Percentiles rank a stretch among this genome's conserved stretches.
Conservation (phyloP, 2,797 vertebrate species). For the Halcyon badia region DNA sequence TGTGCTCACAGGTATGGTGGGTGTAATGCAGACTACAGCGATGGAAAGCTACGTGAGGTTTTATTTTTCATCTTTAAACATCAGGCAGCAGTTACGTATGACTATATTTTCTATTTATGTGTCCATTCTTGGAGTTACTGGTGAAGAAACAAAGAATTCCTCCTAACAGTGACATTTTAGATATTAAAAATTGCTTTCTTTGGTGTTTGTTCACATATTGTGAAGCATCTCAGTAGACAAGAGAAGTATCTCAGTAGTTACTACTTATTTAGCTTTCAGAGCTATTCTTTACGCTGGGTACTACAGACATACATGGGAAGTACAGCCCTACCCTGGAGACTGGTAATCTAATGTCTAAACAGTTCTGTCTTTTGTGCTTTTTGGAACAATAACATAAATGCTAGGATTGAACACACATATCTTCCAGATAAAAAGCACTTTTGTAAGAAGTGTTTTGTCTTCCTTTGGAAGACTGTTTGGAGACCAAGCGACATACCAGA, state of each 20-base stretch:
- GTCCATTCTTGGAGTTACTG: background rate
- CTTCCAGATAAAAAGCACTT: background rate
- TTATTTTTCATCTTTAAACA: background rate
- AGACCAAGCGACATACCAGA: background rate
- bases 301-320: background rate
- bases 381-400: background rate
- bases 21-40: background rate
- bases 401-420: background rate
- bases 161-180: background rate
- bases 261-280: background rate
- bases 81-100: background rate
- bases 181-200: background rate
- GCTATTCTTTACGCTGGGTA: background rate
- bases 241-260: background rate
- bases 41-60: background rate
- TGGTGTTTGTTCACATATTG: background rate
- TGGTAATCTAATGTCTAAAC: background rate
- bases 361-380: slow-evolving; percentile 2
- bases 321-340: background rate
- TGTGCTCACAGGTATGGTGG: background rate
- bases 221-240: background rate
- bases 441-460: background rate
- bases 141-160: background rate
- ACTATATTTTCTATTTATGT: background rate
- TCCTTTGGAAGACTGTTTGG: background rate